Conservation (phyloP, 2,888 invertebrate species). For the Habroteleia sp. region DNA sequence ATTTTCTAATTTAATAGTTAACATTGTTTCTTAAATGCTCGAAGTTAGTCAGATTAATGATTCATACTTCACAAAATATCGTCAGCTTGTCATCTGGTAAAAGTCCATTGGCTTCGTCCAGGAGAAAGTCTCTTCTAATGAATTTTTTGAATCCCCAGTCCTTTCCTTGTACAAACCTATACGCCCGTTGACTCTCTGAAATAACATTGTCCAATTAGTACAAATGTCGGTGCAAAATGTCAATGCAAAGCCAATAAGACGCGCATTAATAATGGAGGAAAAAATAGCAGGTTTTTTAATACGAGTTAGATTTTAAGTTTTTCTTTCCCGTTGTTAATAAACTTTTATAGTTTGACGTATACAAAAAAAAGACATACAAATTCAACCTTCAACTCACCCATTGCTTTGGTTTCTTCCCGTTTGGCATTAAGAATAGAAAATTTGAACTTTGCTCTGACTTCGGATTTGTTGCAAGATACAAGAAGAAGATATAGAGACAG, state of each 20-base stretch:
- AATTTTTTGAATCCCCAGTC: slow-evolving; percentile 99
- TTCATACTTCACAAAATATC: slow-evolving; percentile 97
- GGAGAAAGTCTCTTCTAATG: slow-evolving; percentile 98
- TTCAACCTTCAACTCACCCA: slow-evolving; percentile 86
- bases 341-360: no score
- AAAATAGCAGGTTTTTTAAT: no score
- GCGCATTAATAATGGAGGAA: slow-evolving; percentile 15
- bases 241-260: slow-evolving; percentile 37
- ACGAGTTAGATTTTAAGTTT: no score
- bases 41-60: not conserved
- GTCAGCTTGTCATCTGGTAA: slow-evolving; percentile 99
- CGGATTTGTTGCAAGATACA: slow-evolving; percentile 99
- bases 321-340: not conserved
- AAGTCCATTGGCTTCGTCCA: slow-evolving; percentile 99
- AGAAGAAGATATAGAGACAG: slow-evolving; percentile 98
- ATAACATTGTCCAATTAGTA: slow-evolving; percentile 61
- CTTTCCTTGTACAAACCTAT: slow-evolving; percentile 99
- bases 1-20: no score
- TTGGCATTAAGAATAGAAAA: slow-evolving; percentile 99
- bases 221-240: slow-evolving; percentile 38
- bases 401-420: slow-evolving; percentile 99
- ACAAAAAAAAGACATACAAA: not conserved
- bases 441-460: slow-evolving; percentile 99
- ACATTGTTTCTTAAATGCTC: no score
- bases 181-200: slow-evolving; percentile 92